Base-by-base conservation (phyloP, 2,797 vertebrate species). In the Synanceia verrucosa region DNA sequence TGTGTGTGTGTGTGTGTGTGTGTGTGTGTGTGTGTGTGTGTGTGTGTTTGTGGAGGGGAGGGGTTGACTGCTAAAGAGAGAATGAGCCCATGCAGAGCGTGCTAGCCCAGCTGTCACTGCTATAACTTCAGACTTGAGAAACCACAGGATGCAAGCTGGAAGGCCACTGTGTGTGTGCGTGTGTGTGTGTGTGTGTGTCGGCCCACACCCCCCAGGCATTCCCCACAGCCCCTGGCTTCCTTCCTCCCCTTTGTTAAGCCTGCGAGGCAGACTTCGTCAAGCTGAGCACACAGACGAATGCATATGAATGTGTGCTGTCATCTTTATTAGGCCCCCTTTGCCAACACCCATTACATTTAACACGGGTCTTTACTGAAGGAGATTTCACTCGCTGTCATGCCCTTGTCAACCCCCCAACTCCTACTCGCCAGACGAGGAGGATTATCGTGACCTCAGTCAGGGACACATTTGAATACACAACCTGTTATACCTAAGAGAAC, bases 221-320 rank as follows among this genome's bases (percentile, higher is more conserved):
- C 86, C 78, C 81, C 74, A 68, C 76, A 85, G 65, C 86, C 88
- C 83, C 88, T 76, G 59, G 91, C 89, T 92, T 92, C 91, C 93
- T 94, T 94, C 92, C 92, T 94, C 83, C 89, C 88, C 93, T 94
- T 94, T 94, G 93, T 94, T 93, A 86, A 84, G 83, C 73, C 83
- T 85, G 76, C 36, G 13, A 87, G 88, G 84, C 89, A 91, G 92
- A 93, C 91, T 92, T 93, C 28, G 88, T 93, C 92, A 94, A 94
- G 92, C 93, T 93, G 94, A 93, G 93, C 91, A 94, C 92, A 94
- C 94, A 94, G 88, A 91, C 85, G 24, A 86, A 92, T 86, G 92
- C 93, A 94, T 94, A 94, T 94, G 89, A 94, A 93, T 93, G 93
- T 88, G 84, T 92, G 83, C 89, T 86, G 88, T 91, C 92, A 89